These are phyloP conservation scores for Microtus oregoni DNA, from an alignment of 2,113 vertebrate genomes.

Conservation along the genomic window DNA sequence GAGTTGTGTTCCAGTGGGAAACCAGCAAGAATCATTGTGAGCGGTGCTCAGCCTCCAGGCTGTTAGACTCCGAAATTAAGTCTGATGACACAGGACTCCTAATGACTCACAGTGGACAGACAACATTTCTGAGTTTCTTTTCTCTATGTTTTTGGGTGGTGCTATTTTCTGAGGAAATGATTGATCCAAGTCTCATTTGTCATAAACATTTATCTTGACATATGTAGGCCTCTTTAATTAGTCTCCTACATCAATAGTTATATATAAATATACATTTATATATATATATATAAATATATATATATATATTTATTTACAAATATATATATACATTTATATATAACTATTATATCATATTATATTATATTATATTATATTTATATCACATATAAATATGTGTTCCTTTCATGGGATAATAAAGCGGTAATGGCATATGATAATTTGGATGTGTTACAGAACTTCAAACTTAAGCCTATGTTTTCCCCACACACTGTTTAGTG, in stretches of 20 bases:
- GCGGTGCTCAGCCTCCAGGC: not conserved
- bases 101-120: not conserved
- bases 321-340: rapidly evolving
- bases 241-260: not conserved
- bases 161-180: conserved; percentile 26
- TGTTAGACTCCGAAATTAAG: not conserved
- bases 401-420: conserved; percentile 29
- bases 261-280: rapidly evolving
- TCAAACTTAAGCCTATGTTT: not conserved
- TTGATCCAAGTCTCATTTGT: conserved; percentile 10
- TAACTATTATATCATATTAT: too few relatives aligned
- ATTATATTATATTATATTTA: rapidly evolving
- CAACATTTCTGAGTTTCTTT: not conserved
- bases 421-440: not conserved
- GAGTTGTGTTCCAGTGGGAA: not conserved
- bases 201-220: not conserved
- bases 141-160: not conserved
- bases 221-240: not conserved
- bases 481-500: not conserved
- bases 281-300: rapidly evolving
- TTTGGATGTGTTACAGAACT: conserved; percentile 1
- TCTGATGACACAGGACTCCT: not conserved
- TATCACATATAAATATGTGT: not conserved
- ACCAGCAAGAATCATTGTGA: not conserved
- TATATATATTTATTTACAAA: rapidly evolving